A percentile compares a stretch with the other conserved stretches of the same genome.
phyloP scores from a whole-genome alignment of 2,888 invertebrate species.

The Idaea dimidiata region DNA sequence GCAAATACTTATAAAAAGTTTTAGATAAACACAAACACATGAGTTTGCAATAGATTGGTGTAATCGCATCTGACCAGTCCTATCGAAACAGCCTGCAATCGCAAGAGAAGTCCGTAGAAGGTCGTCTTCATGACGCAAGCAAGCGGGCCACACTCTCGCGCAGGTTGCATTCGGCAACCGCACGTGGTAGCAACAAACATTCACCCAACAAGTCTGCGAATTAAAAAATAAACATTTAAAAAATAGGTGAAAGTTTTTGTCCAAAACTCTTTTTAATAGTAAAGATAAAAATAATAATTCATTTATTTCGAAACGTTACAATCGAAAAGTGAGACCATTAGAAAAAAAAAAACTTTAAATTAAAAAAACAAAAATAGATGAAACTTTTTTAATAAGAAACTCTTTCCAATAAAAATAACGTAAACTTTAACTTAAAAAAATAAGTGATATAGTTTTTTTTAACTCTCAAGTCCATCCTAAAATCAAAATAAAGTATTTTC shows the following conservation, averaged over 20 bases:
- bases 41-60: background rate
- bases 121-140: background rate
- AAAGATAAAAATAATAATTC: too few species aligned
- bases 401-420: too few species aligned
- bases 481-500: too few species aligned
- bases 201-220: background rate
- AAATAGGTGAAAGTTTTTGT: background rate
- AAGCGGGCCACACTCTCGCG: background rate
- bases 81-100: background rate
- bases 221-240: background rate
- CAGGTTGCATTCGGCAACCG: background rate
- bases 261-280: too few species aligned
- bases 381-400: too few species aligned
- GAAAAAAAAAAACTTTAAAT: too few species aligned
- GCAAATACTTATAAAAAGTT: background rate
- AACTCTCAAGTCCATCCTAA: too few species aligned
- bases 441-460: too few species aligned
- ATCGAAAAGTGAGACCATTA: too few species aligned
- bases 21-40: background rate
- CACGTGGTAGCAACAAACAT: background rate
- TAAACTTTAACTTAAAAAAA: too few species aligned
- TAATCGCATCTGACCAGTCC: background rate
- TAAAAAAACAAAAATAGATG: too few species aligned
- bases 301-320: too few species aligned
- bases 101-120: background rate